These are phyloP conservation scores for Propsilocerus akamusi DNA, from an alignment of 1,140 invertebrate genomes.

Conservation along the genomic window DNA sequence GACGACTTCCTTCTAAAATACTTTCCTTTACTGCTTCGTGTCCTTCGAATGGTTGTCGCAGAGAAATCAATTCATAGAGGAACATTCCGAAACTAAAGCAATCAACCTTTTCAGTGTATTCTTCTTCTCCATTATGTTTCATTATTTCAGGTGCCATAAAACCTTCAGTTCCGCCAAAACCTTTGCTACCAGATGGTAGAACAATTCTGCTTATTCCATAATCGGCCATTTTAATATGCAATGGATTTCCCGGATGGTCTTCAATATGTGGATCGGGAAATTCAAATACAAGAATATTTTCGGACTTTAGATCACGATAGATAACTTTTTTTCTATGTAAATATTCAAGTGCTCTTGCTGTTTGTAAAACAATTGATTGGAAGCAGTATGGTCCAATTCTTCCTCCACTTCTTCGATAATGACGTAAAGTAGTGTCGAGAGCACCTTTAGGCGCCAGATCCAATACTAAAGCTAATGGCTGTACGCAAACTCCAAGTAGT, in stretches of 20 bases:
- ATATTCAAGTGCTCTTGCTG: constrained; percentile 89
- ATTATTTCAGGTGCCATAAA: constrained; percentile 99
- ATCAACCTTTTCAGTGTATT: constrained; percentile 96
- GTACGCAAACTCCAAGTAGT: constrained; percentile 69
- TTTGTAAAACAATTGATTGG: constrained; percentile 73
- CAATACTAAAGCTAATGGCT: constrained; percentile 78
- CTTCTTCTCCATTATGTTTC: constrained; percentile 93
- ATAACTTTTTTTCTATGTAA: constrained; percentile 88
- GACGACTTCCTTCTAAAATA: constrained; percentile 83
- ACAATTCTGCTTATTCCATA: constrained; percentile 87
- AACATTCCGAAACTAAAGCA: constrained; percentile 99
- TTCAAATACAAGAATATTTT: constrained; percentile 95
- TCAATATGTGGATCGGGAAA: constrained; percentile 42
- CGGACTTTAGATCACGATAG: constrained; percentile 92
- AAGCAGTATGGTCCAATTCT: constrained; percentile 61
- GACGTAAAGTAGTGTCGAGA: constrained; percentile 59
- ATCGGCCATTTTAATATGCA: constrained; percentile 87
- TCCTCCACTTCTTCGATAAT: constrained; percentile 66
- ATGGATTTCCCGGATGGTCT: constrained; percentile 37
- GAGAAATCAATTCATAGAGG: constrained; percentile 84
- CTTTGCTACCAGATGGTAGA: constrained; percentile 80
- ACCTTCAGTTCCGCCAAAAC: constrained; percentile 92
- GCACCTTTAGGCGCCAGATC: constrained; percentile 83
- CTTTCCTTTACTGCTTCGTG: constrained; percentile 92
- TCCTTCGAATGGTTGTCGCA: constrained; percentile 84